Base-by-base conservation (phyloP, 35 echinoderm and acorn worm genomes). In the Hemicentrotus pulcherrimus region DNA sequence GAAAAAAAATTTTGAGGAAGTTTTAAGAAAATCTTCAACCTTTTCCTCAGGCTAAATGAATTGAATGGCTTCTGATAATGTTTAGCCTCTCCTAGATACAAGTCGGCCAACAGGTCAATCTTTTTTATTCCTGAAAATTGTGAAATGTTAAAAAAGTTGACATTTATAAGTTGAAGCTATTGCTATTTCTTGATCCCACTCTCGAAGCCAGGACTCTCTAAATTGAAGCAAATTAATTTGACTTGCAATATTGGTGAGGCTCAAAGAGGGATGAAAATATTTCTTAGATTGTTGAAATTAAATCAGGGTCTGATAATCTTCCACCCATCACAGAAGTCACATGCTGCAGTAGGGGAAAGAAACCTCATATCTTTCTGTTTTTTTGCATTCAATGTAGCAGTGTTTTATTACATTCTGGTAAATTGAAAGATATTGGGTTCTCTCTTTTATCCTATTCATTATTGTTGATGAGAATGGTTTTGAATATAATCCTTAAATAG, bases 241-340 rank as follows among this genome's bases (percentile, higher is more conserved):
- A 78, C 65, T 78, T 78, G 65, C 65, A 78, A 78, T 78, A 78
- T 78, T 78, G 65, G n/a, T 78, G 65, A 78, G 65, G 65, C 65
- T 78, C 65, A 78, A 78, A n/a, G 28, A n/a, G 65, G 65, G 65
- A 78, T 28, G 65, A 78, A 16, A 78, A 78, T 78, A 78, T 78
- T 78, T 78, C 22, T 8, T 78, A 78, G 65, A 78, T 78, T n/a
- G 65, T 28, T 78, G 22, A 78, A 78, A 78, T 78, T 78, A 78
- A 78, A 78, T 78, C 65, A 78, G 65, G 65, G 65, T 28, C 65
- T 78, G 65, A 78, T 78, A 0, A 78, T 78, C 4, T 78, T 78
- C 65, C 10, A 55, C 1, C 9, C 50, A 55, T 55, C 15, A 15
- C 50, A 55, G 35, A 41, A 41, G 50, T 55, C 50, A 55, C 50